These are phyloP conservation scores for Platycheirus albimanus DNA, from an alignment of 2,888 invertebrate species.

Conservation along the genomic window DNA sequence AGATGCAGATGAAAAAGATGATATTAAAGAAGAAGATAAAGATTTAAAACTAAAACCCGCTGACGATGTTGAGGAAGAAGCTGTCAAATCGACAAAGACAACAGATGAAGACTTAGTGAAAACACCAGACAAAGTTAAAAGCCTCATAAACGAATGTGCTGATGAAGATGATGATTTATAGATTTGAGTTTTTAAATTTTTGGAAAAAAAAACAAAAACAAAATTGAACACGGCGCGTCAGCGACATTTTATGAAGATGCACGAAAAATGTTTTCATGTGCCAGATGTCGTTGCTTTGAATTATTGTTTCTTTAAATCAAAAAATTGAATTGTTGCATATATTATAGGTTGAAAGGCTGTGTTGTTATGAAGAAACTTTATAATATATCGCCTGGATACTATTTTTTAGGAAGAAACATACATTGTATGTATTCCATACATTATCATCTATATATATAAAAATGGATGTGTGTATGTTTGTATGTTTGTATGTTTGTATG, in stretches of 20 bases:
- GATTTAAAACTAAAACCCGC: slow-evolving; percentile 71
- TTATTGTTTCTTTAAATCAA: slow-evolving; percentile 5
- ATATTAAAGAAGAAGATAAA: slow-evolving; percentile 50
- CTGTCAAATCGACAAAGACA: slow-evolving; percentile 63
- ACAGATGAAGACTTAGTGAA: slow-evolving; percentile 16
- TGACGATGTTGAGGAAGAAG: slow-evolving; percentile 31
- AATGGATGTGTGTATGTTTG: too few relatives aligned
- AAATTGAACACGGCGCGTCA: too few relatives aligned
- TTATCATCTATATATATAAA: too few relatives aligned
- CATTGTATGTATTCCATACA: too few relatives aligned
- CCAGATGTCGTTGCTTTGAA: slow-evolving; percentile 1
- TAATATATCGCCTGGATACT: neutral
- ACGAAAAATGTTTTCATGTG: too few relatives aligned
- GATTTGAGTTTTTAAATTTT: neutral
- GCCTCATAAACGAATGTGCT: slow-evolving; percentile 82
- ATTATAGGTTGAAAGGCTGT: neutral
- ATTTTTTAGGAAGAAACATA: neutral
- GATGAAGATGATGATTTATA: slow-evolving; percentile 80
- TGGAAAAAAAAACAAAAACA: too few relatives aligned
- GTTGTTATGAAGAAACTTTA: slow-evolving; percentile 30
- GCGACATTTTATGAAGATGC: too few relatives aligned
- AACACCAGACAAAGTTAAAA: slow-evolving; percentile 79
- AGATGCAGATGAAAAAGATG: slow-evolving; percentile 10
- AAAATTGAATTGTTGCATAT: slow-evolving; percentile 4
- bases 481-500: too few relatives aligned